Conservation (phyloP, 2,888 invertebrate genomes). For the Diplolepis rosae region DNA sequence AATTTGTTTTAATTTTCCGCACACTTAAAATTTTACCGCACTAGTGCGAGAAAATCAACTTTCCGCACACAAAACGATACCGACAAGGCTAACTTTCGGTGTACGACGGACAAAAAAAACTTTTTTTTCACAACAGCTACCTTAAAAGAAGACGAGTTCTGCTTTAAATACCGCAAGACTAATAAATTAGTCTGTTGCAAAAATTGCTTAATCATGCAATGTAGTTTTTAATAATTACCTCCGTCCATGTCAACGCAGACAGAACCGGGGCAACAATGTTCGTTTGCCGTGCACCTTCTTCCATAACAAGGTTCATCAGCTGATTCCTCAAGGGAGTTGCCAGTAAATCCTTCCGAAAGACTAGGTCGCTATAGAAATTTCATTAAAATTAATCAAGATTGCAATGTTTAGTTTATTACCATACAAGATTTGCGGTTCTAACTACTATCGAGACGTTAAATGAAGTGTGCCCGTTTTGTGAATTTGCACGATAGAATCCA, state of each 20-base stretch:
- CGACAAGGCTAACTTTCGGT: no score
- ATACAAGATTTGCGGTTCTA: neutral
- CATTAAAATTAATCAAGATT: neutral
- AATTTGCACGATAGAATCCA: neutral
- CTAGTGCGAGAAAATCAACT: no score
- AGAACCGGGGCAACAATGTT: constrained; percentile 88
- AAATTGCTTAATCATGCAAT: neutral
- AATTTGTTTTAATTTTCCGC: no score
- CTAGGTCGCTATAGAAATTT: constrained; percentile 30
- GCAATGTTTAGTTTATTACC: neutral
- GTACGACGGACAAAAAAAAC: no score
- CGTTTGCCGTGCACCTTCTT: constrained; percentile 84
- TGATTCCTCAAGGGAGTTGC: constrained; percentile 75
- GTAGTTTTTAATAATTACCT: constrained; percentile 73
- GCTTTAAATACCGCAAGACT: neutral
- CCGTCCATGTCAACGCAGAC: constrained; percentile 83
- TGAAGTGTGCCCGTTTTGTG: neutral
- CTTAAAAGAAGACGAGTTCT: neutral
- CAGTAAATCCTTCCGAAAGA: constrained; percentile 55
- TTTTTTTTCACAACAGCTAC: no score
- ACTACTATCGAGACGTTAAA: neutral
- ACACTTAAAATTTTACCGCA: no score
- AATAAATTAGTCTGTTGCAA: constrained; percentile 29
- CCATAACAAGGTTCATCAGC: constrained; percentile 85
- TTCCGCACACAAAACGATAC: no score